These are phyloP conservation scores for Leuciscus idus DNA, from an alignment of 2,113 vertebrate species.

Conservation along the genomic window DNA sequence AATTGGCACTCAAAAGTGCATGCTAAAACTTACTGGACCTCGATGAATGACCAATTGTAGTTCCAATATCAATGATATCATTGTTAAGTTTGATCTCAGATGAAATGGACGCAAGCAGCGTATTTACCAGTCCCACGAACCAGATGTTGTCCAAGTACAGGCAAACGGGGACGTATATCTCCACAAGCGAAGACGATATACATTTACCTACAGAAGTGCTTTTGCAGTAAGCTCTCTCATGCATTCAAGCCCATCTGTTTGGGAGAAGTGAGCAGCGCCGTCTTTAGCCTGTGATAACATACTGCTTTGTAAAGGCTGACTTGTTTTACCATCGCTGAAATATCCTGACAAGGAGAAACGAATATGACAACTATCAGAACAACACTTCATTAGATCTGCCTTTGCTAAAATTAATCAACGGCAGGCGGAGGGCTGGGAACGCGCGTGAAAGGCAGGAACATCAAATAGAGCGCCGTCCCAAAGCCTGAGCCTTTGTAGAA, in stretches of 20 bases:
- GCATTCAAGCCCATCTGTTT: slow-evolving; percentile 35
- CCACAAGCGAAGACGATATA: background rate
- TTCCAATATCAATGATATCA: slow-evolving; percentile 37
- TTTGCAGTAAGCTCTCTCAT: slow-evolving; percentile 12
- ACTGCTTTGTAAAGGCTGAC: slow-evolving; percentile 34
- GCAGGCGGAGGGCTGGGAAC: slow-evolving; percentile 10
- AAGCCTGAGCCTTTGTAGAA: slow-evolving; percentile 50
- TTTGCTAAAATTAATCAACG: slow-evolving; percentile 52
- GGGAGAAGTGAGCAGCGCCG: slow-evolving; percentile 1
- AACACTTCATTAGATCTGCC: slow-evolving; percentile 54
- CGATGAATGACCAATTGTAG: slow-evolving; percentile 38
- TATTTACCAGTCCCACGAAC: background rate
- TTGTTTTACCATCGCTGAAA: slow-evolving; percentile 48
- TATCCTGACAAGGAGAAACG: slow-evolving; percentile 44
- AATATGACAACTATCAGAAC: slow-evolving; percentile 52
- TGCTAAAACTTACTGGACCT: slow-evolving; percentile 33
- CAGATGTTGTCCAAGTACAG: slow-evolving; percentile 43
- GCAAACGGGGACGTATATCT: background rate
- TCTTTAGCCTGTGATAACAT: slow-evolving; percentile 48
- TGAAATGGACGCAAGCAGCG: slow-evolving; percentile 15
- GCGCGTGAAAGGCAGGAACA: slow-evolving; percentile 45
- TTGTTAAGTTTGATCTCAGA: slow-evolving; percentile 28
- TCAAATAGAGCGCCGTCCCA: slow-evolving; percentile 49
- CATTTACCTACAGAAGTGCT: background rate
- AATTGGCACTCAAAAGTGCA: slow-evolving; percentile 20